Conservation (phyloP, 2,888 invertebrate species). For the Ophraella communa region DNA sequence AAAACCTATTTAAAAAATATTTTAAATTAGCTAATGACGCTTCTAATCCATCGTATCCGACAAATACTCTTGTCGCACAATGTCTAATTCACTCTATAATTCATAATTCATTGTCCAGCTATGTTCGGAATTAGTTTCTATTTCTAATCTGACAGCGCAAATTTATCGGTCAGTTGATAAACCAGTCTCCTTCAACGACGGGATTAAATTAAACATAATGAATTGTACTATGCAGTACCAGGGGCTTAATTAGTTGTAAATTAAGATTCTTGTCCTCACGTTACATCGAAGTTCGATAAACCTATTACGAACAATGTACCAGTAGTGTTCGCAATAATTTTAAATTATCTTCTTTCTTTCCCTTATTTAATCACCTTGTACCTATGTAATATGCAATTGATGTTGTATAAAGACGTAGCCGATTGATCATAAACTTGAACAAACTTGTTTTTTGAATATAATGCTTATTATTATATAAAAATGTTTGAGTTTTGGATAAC, state of each 20-base stretch:
- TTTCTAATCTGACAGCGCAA: conserved; percentile 18
- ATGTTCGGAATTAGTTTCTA: conserved; percentile 12
- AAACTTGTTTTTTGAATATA: too few relatives aligned
- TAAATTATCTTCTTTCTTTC: too few relatives aligned
- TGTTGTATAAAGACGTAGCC: too few relatives aligned
- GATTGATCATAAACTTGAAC: too few relatives aligned
- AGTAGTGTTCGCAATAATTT: too few relatives aligned
- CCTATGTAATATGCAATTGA: too few relatives aligned
- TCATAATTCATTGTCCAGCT: conserved; percentile 19
- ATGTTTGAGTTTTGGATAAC: too few relatives aligned
- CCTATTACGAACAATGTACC: too few relatives aligned
- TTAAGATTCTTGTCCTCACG: not conserved
- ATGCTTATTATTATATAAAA: too few relatives aligned
- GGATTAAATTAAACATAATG: conserved; percentile 18
- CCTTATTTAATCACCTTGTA: too few relatives aligned
- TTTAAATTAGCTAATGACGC: not conserved
- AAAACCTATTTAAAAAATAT: too few relatives aligned
- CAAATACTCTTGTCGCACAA: not conserved
- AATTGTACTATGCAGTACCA: not conserved
- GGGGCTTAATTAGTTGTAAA: conserved; percentile 1
- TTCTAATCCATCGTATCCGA: not conserved
- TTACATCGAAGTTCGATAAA: too few relatives aligned
- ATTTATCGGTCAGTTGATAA: conserved; percentile 21
- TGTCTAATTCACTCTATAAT: conserved; percentile 10
- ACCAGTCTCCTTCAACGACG: conserved; percentile 13